A percentile compares a stretch with the other conserved stretches of the same genome.
Conservation (phyloP, 2,888 invertebrate genomes). For the Cheilosia impressa region DNA sequence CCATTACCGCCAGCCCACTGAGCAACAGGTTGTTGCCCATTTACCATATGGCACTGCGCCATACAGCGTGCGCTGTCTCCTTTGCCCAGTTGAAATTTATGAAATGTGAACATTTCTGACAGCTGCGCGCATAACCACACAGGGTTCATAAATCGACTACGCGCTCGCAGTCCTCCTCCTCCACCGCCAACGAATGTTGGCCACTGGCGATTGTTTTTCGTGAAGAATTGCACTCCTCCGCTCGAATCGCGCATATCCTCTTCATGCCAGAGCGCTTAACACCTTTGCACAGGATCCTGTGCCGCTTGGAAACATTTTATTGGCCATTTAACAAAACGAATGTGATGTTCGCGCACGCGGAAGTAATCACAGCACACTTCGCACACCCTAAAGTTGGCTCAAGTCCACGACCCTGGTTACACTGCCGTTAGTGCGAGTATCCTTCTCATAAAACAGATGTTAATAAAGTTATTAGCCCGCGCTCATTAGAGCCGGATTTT, state of each 20-base stretch:
- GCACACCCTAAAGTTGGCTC: slow-evolving; percentile 62
- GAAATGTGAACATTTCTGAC: slow-evolving; percentile 74
- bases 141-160: slow-evolving; percentile 68
- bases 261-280: slow-evolving; percentile 36
- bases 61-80: slow-evolving; percentile 36
- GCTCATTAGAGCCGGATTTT: slow-evolving; percentile 21
- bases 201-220: slow-evolving; percentile 65
- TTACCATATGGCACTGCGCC: slow-evolving; percentile 61
- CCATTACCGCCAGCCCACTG: slow-evolving; percentile 69
- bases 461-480: slow-evolving; percentile 54
- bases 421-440: slow-evolving; percentile 14
- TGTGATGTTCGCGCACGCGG: slow-evolving; percentile 72
- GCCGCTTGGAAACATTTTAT: slow-evolving; percentile 49
- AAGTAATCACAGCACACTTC: slow-evolving; percentile 71
- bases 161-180: slow-evolving; percentile 20
- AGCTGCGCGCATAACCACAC: slow-evolving; percentile 63
- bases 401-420: slow-evolving; percentile 47
- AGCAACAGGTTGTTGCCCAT: slow-evolving; percentile 70
- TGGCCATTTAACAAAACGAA: slow-evolving; percentile 69
- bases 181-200: slow-evolving; percentile 49
- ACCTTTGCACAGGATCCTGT: slow-evolving; percentile 11
- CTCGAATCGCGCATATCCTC: slow-evolving; percentile 20
- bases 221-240: slow-evolving; percentile 68
- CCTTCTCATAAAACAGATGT: slow-evolving; percentile 45
- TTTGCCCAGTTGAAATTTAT: slow-evolving; percentile 66